Base-by-base conservation (phyloP, 2,797 vertebrate genomes). In the Hirundo rustica region DNA sequence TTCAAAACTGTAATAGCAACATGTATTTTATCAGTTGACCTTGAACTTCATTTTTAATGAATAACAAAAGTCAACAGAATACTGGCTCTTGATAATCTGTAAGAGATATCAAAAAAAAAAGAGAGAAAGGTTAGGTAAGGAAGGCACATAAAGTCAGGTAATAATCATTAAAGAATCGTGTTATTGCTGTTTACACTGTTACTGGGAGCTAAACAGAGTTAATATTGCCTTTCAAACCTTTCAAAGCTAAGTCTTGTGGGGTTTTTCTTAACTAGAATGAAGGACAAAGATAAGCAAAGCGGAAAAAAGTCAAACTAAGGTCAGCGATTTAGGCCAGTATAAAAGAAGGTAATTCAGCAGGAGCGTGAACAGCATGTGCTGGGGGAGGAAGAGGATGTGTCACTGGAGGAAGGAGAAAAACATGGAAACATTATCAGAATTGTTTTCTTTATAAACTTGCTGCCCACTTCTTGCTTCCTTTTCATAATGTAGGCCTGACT, bases 11-110 rank as follows among this genome's bases (percentile, higher is more conserved):
- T 53, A 85, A 50, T 6, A 88, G 66, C 34, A 85, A 77, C 53
- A 18, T 18, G 5, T 66, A 64, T 83, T 83, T 88, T 87, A 70
- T 81, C 38, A 47, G 45, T 25, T 86, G 85, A 90, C 88, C 88
- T 88, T 94, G 91, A 93, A 81, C 45, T 88, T 86, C 0, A 47
- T 54, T 92, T 94, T 81, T 86, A 95, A 93, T 79, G 85, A 95
- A 44, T 94, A 91, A 93, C 11, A 8, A n/a, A 93, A 81, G 70
- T 86, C 76, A 90, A 73, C 66, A 89, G 55, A 83, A 78, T 75
- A 58, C 34, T 11, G 18, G 27, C 65, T 80, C 61, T 65, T 65
- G 65, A 66, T 78, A 91, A 92, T 67, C 57, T 79, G 48, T 60
- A 51, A 73, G 71, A 79, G 51, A 55, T 19, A 68, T 54, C 1